These are phyloP conservation scores for Cantharis flavilabris DNA, from an alignment of 2,888 invertebrate genomes.

Conservation along the genomic window DNA sequence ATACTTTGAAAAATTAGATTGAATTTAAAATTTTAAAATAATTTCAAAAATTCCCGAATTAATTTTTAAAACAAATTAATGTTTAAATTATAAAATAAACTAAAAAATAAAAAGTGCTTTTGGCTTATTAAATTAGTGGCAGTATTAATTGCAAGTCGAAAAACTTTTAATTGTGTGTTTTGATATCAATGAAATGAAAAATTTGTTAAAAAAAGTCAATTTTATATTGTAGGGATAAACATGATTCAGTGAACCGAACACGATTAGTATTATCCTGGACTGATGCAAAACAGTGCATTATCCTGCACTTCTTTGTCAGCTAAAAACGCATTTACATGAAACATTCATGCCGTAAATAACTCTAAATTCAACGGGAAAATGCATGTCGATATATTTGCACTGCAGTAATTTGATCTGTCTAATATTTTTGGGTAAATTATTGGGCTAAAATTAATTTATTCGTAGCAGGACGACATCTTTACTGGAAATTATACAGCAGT, in stretches of 20 bases:
- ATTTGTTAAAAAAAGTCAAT: background rate
- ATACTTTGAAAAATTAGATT: background rate
- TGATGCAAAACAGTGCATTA: background rate
- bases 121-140: background rate
- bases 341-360: background rate
- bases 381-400: background rate
- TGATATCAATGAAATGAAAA: background rate
- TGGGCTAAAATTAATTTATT: background rate
- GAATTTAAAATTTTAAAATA: background rate
- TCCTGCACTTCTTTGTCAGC: background rate
- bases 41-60: background rate
- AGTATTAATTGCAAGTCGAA: background rate
- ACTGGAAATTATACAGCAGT: background rate
- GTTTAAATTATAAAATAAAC: no score
- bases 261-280: background rate
- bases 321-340: background rate
- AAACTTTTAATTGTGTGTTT: background rate
- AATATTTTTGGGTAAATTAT: background rate
- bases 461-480: background rate
- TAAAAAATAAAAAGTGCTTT: no score
- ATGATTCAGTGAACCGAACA: background rate
- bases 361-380: background rate
- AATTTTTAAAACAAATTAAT: background rate
- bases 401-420: background rate
- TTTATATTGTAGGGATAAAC: background rate